Evolutionary conservation across 1,140 invertebrate species (phyloP), one percentile per base, ranked within the genome.

Genomic region (Uloborus diversus): DNA sequence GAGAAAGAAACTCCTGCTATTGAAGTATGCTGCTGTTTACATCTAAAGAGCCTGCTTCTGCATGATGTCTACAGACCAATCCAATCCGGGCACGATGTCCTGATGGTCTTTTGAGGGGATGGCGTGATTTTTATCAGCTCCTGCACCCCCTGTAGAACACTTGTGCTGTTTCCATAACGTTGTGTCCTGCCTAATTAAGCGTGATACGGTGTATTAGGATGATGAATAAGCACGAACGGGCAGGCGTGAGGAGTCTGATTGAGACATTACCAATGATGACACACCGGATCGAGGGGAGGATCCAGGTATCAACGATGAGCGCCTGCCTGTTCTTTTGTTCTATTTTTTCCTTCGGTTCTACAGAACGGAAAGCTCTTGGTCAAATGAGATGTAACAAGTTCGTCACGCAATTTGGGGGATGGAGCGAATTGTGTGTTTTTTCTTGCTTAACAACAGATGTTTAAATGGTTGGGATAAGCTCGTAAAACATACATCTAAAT

Each of bases 181-280:
- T 9, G 37, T 42, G 37, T 42, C 2, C 28, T 57, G 66, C 33
- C 56, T 71, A 71, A 71, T 71, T 71, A 71, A 32, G 13, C 69
- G 30, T 71, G 56, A 71, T 56, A 71, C 69, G 69, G 28, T 56
- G 51, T 70, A 70, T 70, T 70, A 35, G 53, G 33, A 71, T 71
- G 69, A 71, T 71, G 69, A 56, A 71, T 71, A 33, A 49, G 47
- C 66, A 56, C 49, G 66, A 32, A 35, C 35, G 69, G 33, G 28
- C 49, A 69, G 66, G 66, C 66, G 66, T 69, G 66, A 71, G 30
- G 11, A 20, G 13, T 20, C 69, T 59, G 69, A 71, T 71, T 71
- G 69, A 71, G 69, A 71, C 69, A 71, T 71, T 71, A 71, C 33
- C 35, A 30, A 30, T 35, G 69, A 71, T 71, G 69, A 71, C 69